Evolutionary conservation across 2,797 vertebrate species (phyloP), one percentile per base, ranked within the genome.

Genomic region (Syngnathus rostellatus): DNA sequence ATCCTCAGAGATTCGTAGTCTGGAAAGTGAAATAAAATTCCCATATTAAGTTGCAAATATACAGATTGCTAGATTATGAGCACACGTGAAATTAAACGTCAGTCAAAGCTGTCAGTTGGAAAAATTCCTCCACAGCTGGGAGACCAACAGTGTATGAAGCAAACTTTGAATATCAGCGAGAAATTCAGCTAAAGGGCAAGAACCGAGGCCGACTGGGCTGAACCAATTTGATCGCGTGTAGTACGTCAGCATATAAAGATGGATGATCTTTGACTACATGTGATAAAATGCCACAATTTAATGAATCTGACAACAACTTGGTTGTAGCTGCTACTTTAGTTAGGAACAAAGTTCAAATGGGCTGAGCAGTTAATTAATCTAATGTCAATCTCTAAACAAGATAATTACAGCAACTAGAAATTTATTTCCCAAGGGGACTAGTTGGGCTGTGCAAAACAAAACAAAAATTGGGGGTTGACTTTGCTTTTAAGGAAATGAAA

Each of bases 1-100:
- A 95, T 93, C 82, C 94, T 80, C 81, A 96, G 83, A n/a, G 93
- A 90, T 17, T 91, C 72, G 74, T 96, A 96, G 88, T 96, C 94
- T 91, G 85, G 72, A 83, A 87, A 2, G 40, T 58, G 68, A 67
- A 41, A 23, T 57, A 53, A 11, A 59, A 10, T 38, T 19, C 21
- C 21, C 11, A 40, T 1, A 60, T 60, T 53, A 7, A 23, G 54
- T 12, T 40, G n/a, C 25, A n/a, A 14, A 37, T 31, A 70, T 17
- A 19, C 58, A 21, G 46, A 48, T 48, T 61, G 19, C 4, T 11
- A 21, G 19, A 40, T 61, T 60, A 39, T 40, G 58, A 17, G 41
- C 38, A 40, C 57, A n/a, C 19, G 21, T 16, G n/a, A 40, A 37
- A 57, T 57, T 31, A 57, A 57, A 57, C 40, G 58, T 40, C 37